Percentiles rank a stretch among this genome's conserved stretches.
These are phyloP conservation scores for Coregonus sp. DNA, from an alignment of 2,797 vertebrate genomes.

Conservation along the genomic window DNA sequence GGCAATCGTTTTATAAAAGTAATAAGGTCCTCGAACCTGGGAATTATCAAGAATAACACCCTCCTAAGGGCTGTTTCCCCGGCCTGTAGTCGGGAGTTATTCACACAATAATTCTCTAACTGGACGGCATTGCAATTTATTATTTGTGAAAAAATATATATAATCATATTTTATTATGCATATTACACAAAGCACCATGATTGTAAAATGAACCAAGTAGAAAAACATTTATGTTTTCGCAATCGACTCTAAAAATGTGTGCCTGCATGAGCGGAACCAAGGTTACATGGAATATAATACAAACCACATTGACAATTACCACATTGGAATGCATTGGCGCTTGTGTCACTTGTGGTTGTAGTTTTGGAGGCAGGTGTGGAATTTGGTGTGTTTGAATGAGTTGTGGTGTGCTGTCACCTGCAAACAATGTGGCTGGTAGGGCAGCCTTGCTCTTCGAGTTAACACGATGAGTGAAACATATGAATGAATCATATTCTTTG, in stretches of 20 bases:
- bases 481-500: background rate
- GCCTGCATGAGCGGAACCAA: background rate
- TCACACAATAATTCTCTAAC: too few species aligned
- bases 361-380: background rate
- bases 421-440: slow-evolving; percentile 1
- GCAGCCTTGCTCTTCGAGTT: background rate
- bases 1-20: background rate
- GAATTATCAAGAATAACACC: too few species aligned
- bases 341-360: background rate
- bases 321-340: background rate
- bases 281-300: background rate
- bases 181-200: background rate
- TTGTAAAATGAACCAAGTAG: background rate
- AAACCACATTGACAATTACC: slow-evolving; percentile 1
- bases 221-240: background rate
- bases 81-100: too few species aligned
- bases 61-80: too few species aligned
- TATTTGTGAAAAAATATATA: background rate
- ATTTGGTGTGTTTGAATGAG: background rate
- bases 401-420: slow-evolving; percentile 13
- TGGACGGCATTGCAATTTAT: background rate
- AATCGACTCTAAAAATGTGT: background rate
- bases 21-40: too few species aligned
- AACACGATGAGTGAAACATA: background rate
- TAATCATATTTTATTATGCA: background rate